Base-by-base conservation (phyloP, 2,888 invertebrate species). In the Lasius platythorax region DNA sequence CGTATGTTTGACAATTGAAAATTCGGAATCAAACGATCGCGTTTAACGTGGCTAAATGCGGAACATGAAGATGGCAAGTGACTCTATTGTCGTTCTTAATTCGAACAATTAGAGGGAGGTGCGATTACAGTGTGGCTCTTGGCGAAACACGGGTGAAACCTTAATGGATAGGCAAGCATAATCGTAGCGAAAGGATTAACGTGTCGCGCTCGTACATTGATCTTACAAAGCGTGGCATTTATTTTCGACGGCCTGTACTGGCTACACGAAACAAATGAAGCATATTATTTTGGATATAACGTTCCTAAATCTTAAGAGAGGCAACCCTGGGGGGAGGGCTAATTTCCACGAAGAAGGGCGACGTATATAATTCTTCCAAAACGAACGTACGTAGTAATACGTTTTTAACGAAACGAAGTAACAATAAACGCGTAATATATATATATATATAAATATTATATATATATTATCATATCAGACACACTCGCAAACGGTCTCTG, bases 251-350 rank as follows among this genome's bases (percentile, higher is more conserved):
- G 87, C 88, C 87, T 88, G 85, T 90, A 87, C 68, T 40, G 84
- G 88, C 23, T n/a, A 64, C 89, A n/a, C 90, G 89, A 87, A 91
- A 91, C 88, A 91, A 92, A 92, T 90, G 90, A 91, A 75, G 28
- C 91, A 88, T 89, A 89, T 93, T 93, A 93, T 93, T 94, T 93
- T 93, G 91, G 91, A 92, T 91, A 91, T 90, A 91, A 94, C 93
- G 94, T 94, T 95, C 94, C 94, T 94, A 94, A 93, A 88, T 91
- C 88, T 81, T 90, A 87, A 90, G 50, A 50, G 50, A 50, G 85
- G 73, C 84, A 87, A 87, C 70, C 37, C 53, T 53, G 53, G 2
- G 8, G 6, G 5, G 73, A 88, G 81, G 64, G 83, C 88, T 74
- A 83, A 87, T 86, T 76, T 66, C 87, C 78, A 78, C 23, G 85